Conservation (phyloP, 2,888 invertebrate species). For the Orthonevra nobilis region DNA sequence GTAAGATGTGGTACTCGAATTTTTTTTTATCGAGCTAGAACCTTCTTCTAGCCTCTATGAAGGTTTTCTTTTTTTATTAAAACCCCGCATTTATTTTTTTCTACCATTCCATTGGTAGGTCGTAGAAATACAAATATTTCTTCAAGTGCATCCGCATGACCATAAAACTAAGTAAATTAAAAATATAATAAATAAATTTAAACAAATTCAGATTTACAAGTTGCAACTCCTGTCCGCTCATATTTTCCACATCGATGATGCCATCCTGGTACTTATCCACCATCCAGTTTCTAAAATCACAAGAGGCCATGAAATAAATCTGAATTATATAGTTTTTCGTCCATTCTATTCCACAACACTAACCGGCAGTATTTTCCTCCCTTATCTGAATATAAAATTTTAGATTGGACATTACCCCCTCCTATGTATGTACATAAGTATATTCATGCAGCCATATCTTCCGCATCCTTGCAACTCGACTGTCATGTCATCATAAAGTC, state of each 20-base stretch:
- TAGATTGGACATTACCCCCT: conserved; percentile 39
- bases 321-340: conserved; percentile 1
- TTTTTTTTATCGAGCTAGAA: too few relatives aligned
- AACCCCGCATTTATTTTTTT: too few relatives aligned
- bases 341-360: conserved; percentile 9
- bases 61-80: too few relatives aligned
- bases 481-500: conserved; percentile 63
- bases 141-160: too few relatives aligned
- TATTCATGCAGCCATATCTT: conserved; percentile 36
- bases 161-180: too few relatives aligned
- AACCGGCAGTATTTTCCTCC: not conserved
- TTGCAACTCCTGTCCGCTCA: conserved; percentile 19
- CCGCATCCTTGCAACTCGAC: conserved; percentile 49
- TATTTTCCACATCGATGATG: conserved; percentile 42
- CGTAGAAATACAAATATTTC: too few relatives aligned
- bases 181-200: too few relatives aligned
- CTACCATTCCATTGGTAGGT: too few relatives aligned
- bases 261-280: conserved; percentile 7
- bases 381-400: conserved; percentile 25
- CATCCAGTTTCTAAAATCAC: conserved; percentile 5
- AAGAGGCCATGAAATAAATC: conserved; percentile 12
- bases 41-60: too few relatives aligned
- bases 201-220: too few relatives aligned
- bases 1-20: too few relatives aligned
- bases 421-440: conserved; percentile 16